Base-by-base conservation (phyloP, 37 sponge, comb jelly and placozoan genomes). In the Tethya wilhelma region DNA sequence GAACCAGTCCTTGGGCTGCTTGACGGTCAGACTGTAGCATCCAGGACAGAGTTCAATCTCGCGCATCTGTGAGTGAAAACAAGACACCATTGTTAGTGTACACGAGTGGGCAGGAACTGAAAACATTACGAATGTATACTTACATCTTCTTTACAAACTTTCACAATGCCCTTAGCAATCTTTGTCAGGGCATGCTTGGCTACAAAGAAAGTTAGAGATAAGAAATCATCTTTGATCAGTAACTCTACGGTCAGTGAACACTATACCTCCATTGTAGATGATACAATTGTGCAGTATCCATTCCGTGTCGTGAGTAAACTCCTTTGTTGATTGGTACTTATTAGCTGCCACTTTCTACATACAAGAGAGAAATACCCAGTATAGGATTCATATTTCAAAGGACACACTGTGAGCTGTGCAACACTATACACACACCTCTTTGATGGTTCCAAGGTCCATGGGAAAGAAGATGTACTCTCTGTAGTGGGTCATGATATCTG, bases 241-340 rank as follows among this genome's bases (percentile, higher is more conserved):
- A 49, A 19, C 9, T 49, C 55, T 14, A 49, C 55, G 14, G 14
- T 14, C 19, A 43, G 29, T 77, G 9, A 1, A 34, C 7, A 59
- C 59, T 1, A 29, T 70, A 96, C 97, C 91, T 88, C 98, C 98
- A 82, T 98, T 98, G 67, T 92, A 98, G 59, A 98, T 98, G 63
- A 95, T 95, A 42, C 98, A 98, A 79, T 98, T 98, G 85, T 98
- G 98, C 0, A 93, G 89, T n/a, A 98, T 93, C 98, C 98, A 98
- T 56, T 95, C 90, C 4, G 91, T 86, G 60, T 98, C 93, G 29
- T 93, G 86, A 5, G 89, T 86, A 69, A 98, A 93, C 68, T 98
- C 84, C 9, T 82, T 69, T 4, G 98, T 95, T 33, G 91, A 79
- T 25, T 64, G 45, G 71, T 88, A 98, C 30, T 42, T 41, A 4